These are phyloP conservation scores for Ophion ellenae DNA, from an alignment of 2,888 invertebrate species.

Conservation along the genomic window DNA sequence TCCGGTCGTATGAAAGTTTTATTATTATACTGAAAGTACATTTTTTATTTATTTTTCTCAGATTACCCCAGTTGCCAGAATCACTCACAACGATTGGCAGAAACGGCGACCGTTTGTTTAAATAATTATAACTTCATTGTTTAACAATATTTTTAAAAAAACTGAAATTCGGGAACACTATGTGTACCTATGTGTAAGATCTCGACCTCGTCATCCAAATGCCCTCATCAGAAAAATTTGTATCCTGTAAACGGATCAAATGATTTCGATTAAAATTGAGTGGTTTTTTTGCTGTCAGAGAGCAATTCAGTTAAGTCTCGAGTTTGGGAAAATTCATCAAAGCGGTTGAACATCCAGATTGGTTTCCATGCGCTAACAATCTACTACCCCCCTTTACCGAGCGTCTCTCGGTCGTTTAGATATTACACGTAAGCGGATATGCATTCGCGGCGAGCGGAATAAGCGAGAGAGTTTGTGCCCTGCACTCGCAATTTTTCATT, in stretches of 20 bases:
- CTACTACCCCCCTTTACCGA: neutral
- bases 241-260: neutral
- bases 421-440: neutral
- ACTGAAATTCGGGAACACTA: too few species aligned
- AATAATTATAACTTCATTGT: too few species aligned
- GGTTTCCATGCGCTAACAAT: neutral
- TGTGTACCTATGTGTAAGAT: too few species aligned
- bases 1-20: too few species aligned
- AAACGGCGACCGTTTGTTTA: too few species aligned
- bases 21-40: too few species aligned
- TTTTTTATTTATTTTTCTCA: too few species aligned
- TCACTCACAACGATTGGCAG: too few species aligned
- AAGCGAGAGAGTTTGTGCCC: neutral
- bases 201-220: too few species aligned
- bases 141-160: too few species aligned
- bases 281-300: neutral
- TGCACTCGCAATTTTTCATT: conserved; percentile 11
- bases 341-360: neutral
- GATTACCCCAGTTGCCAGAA: too few species aligned
- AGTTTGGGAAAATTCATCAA: neutral
- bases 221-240: too few species aligned
- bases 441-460: neutral
- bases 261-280: neutral
- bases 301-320: neutral
- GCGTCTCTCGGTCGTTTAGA: neutral